phyloP scores from a whole-genome alignment of 2,113 vertebrate genomes.

The Coreoperca whiteheadi region DNA sequence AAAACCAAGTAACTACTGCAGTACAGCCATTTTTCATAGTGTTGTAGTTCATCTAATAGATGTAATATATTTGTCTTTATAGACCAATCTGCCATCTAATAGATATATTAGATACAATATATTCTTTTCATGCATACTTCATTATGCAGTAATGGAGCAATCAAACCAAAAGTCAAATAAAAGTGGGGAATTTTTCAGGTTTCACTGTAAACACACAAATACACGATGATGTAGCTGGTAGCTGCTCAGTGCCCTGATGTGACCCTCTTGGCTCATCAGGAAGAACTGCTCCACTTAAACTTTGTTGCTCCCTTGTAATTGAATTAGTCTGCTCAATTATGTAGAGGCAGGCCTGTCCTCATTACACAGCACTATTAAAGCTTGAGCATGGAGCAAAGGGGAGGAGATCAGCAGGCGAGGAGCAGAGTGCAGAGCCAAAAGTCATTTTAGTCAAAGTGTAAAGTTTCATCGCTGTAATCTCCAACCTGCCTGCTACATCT shows the following conservation, averaged over 20 bases:
- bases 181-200: slow-evolving; percentile 4
- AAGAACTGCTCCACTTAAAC: slow-evolving; percentile 80
- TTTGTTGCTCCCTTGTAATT: slow-evolving; percentile 81
- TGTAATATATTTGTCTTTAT: slow-evolving; percentile 38
- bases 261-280: slow-evolving; percentile 69
- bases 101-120: slow-evolving; percentile 33
- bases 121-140: slow-evolving; percentile 35
- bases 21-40: background rate
- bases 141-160: slow-evolving; percentile 32
- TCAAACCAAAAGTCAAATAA: slow-evolving; percentile 37
- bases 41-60: slow-evolving; percentile 20
- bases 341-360: slow-evolving; percentile 75
- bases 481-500: slow-evolving; percentile 44
- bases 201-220: slow-evolving; percentile 14
- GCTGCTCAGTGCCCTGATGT: slow-evolving; percentile 57
- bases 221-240: background rate
- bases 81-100: slow-evolving; percentile 29
- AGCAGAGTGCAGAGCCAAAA: slow-evolving; percentile 22
- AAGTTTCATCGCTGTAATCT: slow-evolving; percentile 57
- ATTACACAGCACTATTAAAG: slow-evolving; percentile 76
- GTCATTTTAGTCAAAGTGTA: slow-evolving; percentile 52
- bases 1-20: slow-evolving; percentile 9
- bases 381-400: slow-evolving; percentile 50
- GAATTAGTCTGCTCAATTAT: slow-evolving; percentile 81
- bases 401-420: slow-evolving; percentile 40